Conservation (phyloP, 2,797 vertebrate genomes). For the Meriones psammophilus region DNA sequence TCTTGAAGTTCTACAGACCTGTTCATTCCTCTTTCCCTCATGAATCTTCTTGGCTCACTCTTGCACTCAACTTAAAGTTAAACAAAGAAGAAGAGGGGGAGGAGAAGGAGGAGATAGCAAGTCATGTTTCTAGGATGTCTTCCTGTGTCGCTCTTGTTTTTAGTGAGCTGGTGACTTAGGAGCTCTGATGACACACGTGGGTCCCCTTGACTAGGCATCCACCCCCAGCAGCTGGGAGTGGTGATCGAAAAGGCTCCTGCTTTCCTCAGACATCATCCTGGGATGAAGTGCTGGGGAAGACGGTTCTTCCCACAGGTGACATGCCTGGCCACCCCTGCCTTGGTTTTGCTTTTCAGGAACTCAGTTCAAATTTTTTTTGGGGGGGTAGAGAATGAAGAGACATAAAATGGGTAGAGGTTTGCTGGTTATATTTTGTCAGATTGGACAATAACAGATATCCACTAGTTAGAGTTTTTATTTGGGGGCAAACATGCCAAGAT, state of each 20-base stretch:
- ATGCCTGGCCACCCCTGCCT: background rate
- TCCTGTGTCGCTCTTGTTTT: background rate
- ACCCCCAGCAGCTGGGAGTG: rapidly evolving
- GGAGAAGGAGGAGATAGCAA: background rate
- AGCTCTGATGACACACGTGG: background rate
- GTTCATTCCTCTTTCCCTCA: background rate
- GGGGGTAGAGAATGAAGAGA: background rate
- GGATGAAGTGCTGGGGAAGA: rapidly evolving
- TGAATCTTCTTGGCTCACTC: background rate
- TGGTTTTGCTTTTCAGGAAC: background rate
- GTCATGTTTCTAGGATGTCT: background rate
- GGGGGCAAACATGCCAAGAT: background rate
- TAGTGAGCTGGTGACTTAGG: background rate
- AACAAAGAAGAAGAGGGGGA: background rate
- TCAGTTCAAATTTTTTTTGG: background rate
- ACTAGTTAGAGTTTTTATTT: background rate
- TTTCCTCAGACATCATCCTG: background rate
- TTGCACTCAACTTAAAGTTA: background rate
- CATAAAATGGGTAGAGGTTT: background rate
- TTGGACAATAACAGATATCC: background rate
- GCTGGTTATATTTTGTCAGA: background rate
- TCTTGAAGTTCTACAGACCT: background rate
- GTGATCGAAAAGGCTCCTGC: background rate
- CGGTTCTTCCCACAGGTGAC: background rate
- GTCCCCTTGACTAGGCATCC: background rate